A percentile compares a stretch with the other conserved stretches of the same genome.
Evolutionary conservation across 2,888 invertebrate genomes (phyloP).

Genomic region (Leucophenga maculata): DNA sequence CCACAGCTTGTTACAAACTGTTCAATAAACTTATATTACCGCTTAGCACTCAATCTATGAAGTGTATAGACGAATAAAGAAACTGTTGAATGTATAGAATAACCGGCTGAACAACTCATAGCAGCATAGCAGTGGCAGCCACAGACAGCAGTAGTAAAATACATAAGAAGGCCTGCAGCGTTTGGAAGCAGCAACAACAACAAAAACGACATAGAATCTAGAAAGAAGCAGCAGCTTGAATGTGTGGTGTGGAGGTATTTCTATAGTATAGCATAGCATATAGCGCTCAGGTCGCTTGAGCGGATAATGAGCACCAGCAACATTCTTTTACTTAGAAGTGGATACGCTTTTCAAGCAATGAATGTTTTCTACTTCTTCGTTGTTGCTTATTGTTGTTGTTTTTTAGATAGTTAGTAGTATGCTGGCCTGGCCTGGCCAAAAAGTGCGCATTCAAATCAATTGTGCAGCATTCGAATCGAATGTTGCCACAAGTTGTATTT

Average conservation of each 20-base stretch:
- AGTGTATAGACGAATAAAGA: constrained; percentile 38
- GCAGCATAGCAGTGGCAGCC: background rate
- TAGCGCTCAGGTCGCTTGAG: constrained; percentile 22
- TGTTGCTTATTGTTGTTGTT: constrained; percentile 32
- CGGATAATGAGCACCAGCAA: background rate
- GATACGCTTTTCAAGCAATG: constrained; percentile 6
- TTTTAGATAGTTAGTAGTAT: background rate
- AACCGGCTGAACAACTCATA: constrained; percentile 64
- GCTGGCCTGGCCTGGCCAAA: too few species aligned
- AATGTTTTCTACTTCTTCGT: constrained; percentile 12
- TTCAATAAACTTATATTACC: too few species aligned
- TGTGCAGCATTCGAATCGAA: constrained; percentile 2
- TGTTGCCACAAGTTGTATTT: background rate
- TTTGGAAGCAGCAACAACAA: constrained; percentile 26
- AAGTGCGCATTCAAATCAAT: background rate
- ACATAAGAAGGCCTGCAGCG: constrained; percentile 40
- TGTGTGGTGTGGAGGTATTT: constrained; percentile 29
- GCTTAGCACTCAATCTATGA: too few species aligned
- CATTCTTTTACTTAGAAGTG: constrained; percentile 4
- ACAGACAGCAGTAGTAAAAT: constrained; percentile 19
- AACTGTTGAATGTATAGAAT: constrained; percentile 47
- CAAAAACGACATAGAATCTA: constrained; percentile 16
- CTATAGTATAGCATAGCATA: constrained; percentile 27
- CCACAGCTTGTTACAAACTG: too few species aligned
- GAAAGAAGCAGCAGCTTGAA: background rate